phyloP scores from a whole-genome alignment of 2,113 vertebrate genomes.

The Myotis brandtii region DNA sequence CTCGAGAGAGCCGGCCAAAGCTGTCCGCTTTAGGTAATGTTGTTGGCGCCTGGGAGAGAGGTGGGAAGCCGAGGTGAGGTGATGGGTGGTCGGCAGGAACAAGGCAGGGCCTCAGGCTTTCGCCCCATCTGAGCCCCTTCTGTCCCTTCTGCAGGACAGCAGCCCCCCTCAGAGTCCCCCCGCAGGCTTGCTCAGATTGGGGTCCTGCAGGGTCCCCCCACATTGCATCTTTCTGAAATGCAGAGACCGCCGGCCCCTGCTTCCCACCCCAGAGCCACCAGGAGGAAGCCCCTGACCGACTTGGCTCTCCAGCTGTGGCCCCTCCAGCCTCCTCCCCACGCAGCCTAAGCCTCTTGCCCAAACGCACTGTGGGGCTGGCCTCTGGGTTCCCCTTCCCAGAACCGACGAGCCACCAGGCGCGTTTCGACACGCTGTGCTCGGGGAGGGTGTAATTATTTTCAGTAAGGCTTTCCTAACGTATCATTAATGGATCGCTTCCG shows the following conservation, averaged over 20 bases:
- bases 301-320: neutral
- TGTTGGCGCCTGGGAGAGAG: too few species aligned
- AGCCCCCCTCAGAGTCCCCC: too few species aligned
- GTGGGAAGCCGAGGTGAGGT: neutral
- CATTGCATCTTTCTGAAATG: neutral
- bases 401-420: neutral
- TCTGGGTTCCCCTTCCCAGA: neutral
- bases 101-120: neutral
- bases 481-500: slow-evolving; percentile 68
- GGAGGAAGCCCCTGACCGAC: accelerated
- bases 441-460: slow-evolving; percentile 67
- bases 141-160: too few species aligned
- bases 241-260: neutral
- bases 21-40: neutral
- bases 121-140: neutral
- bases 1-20: neutral
- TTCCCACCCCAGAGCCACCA: neutral
- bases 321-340: neutral
- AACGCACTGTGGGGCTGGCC: neutral
- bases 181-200: too few species aligned
- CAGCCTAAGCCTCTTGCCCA: neutral
- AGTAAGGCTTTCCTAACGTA: slow-evolving; percentile 62
- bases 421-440: slow-evolving; percentile 38
- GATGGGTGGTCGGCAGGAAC: neutral
- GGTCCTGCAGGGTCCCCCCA: too few species aligned